Percentiles rank a stretch among this genome's conserved stretches.
phyloP scores from a whole-genome alignment of 2,888 invertebrate genomes.

The Tipula lateralis region DNA sequence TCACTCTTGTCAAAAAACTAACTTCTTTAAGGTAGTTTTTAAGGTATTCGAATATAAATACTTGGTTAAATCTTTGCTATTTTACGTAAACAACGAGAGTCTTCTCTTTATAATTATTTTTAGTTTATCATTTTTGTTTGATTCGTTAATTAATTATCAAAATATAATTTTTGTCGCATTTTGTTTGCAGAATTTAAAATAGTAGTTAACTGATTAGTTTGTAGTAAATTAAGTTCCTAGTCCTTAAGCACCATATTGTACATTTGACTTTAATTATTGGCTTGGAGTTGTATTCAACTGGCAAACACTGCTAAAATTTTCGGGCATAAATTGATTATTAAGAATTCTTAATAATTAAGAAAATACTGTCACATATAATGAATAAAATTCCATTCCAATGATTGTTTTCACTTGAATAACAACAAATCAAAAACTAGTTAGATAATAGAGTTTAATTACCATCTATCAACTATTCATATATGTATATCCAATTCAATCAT shows the following conservation, averaged over 20 bases:
- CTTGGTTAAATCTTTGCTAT: too few species aligned
- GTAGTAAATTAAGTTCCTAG: not conserved
- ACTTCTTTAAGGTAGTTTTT: too few species aligned
- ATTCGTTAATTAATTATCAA: not conserved
- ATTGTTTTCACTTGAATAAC: not conserved
- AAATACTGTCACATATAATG: not conserved
- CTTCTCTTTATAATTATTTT: not conserved
- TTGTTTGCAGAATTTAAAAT: not conserved
- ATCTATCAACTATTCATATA: not conserved
- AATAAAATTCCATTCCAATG: not conserved
- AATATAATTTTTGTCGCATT: not conserved
- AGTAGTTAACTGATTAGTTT: not conserved
- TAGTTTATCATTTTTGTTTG: not conserved
- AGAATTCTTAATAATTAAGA: not conserved
- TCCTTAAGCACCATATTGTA: not conserved
- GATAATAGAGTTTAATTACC: not conserved
- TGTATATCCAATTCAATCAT: too few species aligned
- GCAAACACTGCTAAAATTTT: not conserved
- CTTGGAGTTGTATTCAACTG: not conserved
- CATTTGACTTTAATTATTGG: not conserved
- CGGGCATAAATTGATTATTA: not conserved
- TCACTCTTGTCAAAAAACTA: too few species aligned
- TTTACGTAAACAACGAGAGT: not conserved
- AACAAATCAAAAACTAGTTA: not conserved
- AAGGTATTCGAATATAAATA: too few species aligned